Conservation (phyloP, 2,797 vertebrate genomes). For the Sebastes oblongus region DNA sequence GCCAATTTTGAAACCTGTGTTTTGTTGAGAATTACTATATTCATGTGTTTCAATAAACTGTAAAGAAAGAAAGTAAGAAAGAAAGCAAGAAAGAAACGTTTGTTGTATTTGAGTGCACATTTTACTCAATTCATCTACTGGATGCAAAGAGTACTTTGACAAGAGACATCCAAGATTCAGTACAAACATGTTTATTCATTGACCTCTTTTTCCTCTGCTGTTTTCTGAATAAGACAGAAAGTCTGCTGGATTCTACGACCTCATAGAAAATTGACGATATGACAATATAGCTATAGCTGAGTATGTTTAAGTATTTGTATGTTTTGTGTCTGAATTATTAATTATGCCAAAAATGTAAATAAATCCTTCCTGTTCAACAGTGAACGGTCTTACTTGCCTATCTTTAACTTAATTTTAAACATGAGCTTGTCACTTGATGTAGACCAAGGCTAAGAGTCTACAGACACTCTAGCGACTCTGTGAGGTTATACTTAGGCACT, state of each 20-base stretch:
- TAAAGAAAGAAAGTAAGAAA: neutral
- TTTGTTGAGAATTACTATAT: neutral
- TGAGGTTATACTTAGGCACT: neutral
- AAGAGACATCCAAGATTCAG: neutral
- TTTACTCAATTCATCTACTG: neutral
- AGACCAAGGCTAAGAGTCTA: neutral
- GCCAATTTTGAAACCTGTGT: neutral
- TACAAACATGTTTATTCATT: conserved; percentile 1
- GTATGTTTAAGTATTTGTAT: neutral
- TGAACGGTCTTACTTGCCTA: neutral
- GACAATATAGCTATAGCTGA: neutral
- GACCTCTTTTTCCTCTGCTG: conserved; percentile 1
- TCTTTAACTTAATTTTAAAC: neutral
- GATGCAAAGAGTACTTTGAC: neutral
- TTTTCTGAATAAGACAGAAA: neutral
- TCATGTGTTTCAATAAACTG: neutral
- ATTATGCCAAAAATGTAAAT: conserved; percentile 33
- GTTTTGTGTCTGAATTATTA: neutral
- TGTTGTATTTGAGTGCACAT: neutral
- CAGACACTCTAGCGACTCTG: neutral
- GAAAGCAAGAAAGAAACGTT: neutral
- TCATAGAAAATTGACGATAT: neutral
- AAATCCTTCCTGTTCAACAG: conserved; percentile 3
- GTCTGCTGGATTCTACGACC: neutral
- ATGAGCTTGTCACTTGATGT: neutral